Conservation (phyloP, 2,113 vertebrate species). For the Harpagus bidentatus region DNA sequence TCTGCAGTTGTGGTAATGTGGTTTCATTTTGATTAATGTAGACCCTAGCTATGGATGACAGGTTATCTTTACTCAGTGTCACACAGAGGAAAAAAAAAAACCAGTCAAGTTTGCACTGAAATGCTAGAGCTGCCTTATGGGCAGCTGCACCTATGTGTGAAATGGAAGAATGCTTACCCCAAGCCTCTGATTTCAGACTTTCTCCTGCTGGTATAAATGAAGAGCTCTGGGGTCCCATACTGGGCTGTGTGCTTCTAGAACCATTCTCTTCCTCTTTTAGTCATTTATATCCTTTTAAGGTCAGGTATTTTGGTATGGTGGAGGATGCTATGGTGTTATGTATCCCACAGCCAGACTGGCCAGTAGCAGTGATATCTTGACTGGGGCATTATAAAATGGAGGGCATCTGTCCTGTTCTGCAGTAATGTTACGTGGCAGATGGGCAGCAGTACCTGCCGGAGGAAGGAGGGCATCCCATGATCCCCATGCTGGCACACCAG, state of each 20-base stretch:
- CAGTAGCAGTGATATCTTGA: not conserved
- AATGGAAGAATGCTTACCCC: not conserved
- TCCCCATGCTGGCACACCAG: fast-evolving
- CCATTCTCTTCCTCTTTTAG: not conserved
- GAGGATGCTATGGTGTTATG: not conserved
- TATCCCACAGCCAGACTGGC: not conserved
- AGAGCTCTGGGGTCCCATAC: not conserved
- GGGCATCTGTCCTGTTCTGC: not conserved
- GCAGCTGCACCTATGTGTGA: not conserved
- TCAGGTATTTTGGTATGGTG: not conserved
- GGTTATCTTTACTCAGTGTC: not conserved
- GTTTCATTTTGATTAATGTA: not conserved
- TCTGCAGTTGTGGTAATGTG: not conserved
- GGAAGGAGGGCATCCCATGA: not conserved
- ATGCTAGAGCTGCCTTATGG: not conserved
- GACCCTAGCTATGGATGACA: not conserved
- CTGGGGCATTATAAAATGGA: not conserved
- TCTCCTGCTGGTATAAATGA: not conserved
- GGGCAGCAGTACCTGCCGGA: not conserved
- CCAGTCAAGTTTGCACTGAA: not conserved
- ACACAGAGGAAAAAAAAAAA: not conserved
- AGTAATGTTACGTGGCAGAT: not conserved
- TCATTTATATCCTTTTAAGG: not conserved
- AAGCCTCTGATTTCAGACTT: not conserved
- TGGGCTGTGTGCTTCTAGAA: not conserved